Base-by-base conservation (phyloP, 2,888 invertebrate species). In the Dicranocentrus wangi region DNA sequence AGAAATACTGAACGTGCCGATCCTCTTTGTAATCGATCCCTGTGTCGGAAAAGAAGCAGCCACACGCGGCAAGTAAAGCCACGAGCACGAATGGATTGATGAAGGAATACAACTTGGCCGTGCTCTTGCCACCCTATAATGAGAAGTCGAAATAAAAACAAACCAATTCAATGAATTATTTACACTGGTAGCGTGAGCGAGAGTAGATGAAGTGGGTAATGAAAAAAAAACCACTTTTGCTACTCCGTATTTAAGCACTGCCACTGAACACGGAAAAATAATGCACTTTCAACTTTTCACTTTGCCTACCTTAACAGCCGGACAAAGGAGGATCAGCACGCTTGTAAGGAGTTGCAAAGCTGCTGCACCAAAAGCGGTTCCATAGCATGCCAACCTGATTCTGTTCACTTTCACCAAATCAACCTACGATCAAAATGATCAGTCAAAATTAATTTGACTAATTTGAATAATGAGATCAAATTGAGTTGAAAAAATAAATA, bases 71-170 rank as follows among this genome's bases (percentile, higher is more conserved):
- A 1, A 80, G 58, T 13, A 85, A 42, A 1, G 82, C 83, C 1
- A 86, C 0, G 25, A 86, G 43, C 1, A 83, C 85, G 43, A 84
- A 83, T 1, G 80, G 63, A 53, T 84, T 85, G 68, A 85, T 82
- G 73, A 85, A 81, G 13, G 79, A 42, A 55, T 82, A 82, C 13
- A 85, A 70, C 53, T 84, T 83, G 23, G 82, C 84, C 17, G 83
- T 83, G 21, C 76, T 58, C 19, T 75, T 77, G 8, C 84, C 83
- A 21, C 83, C 69, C 85, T 85, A 61, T 8, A 79, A 78, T 28
- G 17, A 43, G 10, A 75, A 28, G 63, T 68, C 66, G 58, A 71
- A 53, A 70, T 63, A 71, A 65, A 71, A 17, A 53, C 15, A n/a
- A 47, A 28, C 17, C 42, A 55, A 19, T 53, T 51, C n/a, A 51